Base-by-base conservation (phyloP, 2,113 vertebrate species). In the Rhombomys opimus region DNA sequence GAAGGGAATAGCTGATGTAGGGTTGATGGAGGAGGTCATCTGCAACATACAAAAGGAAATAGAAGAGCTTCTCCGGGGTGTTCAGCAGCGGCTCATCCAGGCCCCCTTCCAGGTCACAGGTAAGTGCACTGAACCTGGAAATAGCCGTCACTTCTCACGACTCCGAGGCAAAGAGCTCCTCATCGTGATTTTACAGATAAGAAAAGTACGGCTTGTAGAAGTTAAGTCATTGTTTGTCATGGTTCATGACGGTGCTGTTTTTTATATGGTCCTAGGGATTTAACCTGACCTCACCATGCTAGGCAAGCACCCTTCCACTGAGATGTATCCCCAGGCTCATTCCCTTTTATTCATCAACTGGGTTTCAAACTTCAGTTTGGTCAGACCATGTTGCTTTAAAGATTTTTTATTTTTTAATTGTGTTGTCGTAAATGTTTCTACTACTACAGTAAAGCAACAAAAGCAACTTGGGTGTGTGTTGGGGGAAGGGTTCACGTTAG, bases 31-130 rank as follows among this genome's bases (percentile, higher is more conserved):
- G 72, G 99, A 99, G 87, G 99, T 99, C 14, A 98, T 99, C 89
- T 99, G 99, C 97, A 99, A 99, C 96, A 99, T 99, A 96, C 99
- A 99, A 97, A 99, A 99, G 90, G 99, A 99, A 98, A 98, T 99
- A 95, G 98, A 99, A 97, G 98, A 99, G 86, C 98, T 99, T 86
- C 98, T 99, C 11, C 98, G 98, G 97, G 99, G 99, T 0, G 99
- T 99, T 91, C 99, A 99, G 98, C 98, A 99, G 96, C 98, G 99
- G 93, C 98, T 99, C 89, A 98, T 99, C 87, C 99, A 99, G 80
- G 97, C 98, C 89, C 98, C 98, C 41, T 99, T 99, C 97, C 99
- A 99, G 97, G 98, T 99, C 93, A 98, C 99, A 75, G 99, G 99
- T 99, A 97, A 95, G 98, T 97, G 15, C 27, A 70, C 65, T 76